Conservation (phyloP, 2,797 vertebrate species). For the Decapterus maruadsi region DNA sequence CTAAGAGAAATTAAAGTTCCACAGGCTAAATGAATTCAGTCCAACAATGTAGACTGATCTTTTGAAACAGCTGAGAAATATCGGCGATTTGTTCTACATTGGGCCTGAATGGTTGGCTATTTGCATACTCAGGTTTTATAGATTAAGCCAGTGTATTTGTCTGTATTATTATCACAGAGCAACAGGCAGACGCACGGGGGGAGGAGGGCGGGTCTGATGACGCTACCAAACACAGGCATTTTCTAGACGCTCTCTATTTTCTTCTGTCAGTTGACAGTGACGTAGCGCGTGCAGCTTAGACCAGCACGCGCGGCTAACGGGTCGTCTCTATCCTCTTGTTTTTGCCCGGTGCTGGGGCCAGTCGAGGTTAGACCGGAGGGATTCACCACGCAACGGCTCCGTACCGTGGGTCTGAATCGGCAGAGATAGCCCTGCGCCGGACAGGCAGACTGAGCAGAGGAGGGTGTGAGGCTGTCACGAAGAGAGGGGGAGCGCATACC, state of each 20-base stretch:
- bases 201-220: conserved; percentile 61
- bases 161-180: conserved; percentile 19
- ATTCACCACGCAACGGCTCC: neutral
- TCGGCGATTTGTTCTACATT: neutral
- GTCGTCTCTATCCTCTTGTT: neutral
- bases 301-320: neutral
- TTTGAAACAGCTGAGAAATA: neutral
- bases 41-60: neutral
- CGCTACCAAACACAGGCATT: conserved; percentile 64
- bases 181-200: conserved; percentile 19
- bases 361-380: neutral
- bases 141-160: too few species aligned
- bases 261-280: conserved; percentile 77
- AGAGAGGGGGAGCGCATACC: conserved; percentile 21
- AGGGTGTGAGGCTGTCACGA: conserved; percentile 29
- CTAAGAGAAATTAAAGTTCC: neutral
- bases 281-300: conserved; percentile 53
- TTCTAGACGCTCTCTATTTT: conserved; percentile 64
- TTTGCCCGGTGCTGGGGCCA: too few species aligned
- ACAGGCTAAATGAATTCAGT: neutral
- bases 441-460: conserved; percentile 1
- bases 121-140: too few species aligned
- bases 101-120: neutral
- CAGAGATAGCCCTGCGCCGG: too few species aligned
- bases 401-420: neutral